These are phyloP conservation scores for Hirtodrosophila duncani DNA, from an alignment of 2,888 invertebrate species.

Conservation along the genomic window DNA sequence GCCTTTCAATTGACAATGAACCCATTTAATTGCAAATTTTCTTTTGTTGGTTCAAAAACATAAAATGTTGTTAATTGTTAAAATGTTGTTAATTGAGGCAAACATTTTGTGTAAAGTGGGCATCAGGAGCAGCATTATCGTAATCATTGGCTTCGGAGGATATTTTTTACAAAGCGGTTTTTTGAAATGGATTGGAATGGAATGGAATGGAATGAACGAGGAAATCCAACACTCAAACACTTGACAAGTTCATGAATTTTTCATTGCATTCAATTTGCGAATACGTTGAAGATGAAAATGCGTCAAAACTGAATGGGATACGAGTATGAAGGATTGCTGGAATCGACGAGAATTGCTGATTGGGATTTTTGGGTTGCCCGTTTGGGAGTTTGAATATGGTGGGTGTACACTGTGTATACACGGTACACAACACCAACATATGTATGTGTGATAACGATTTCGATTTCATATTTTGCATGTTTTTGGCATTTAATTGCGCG, in stretches of 20 bases:
- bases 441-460: too few relatives aligned
- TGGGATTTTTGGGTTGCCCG: too few relatives aligned
- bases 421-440: too few relatives aligned
- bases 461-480: slow-evolving; percentile 27
- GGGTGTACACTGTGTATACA: too few relatives aligned
- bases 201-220: slow-evolving; percentile 12
- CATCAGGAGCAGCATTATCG: not conserved
- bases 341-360: too few relatives aligned
- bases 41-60: too few relatives aligned
- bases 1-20: too few relatives aligned
- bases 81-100: too few relatives aligned
- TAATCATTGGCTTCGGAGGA: not conserved
- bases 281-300: slow-evolving; percentile 2
- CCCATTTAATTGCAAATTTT: too few relatives aligned
- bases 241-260: slow-evolving; percentile 44
- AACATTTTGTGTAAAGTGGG: slow-evolving; percentile 42
- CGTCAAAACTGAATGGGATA: not conserved
- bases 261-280: slow-evolving; percentile 19
- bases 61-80: too few relatives aligned
- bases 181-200: slow-evolving; percentile 27
- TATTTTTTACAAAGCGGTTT: slow-evolving; percentile 3
- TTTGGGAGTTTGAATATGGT: too few relatives aligned
- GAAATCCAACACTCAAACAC: slow-evolving; percentile 23
- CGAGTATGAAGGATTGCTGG: slow-evolving; percentile 4
- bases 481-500: slow-evolving; percentile 59